phyloP scores from a whole-genome alignment of 2,888 invertebrate species.

The Acrobasis suavella region DNA sequence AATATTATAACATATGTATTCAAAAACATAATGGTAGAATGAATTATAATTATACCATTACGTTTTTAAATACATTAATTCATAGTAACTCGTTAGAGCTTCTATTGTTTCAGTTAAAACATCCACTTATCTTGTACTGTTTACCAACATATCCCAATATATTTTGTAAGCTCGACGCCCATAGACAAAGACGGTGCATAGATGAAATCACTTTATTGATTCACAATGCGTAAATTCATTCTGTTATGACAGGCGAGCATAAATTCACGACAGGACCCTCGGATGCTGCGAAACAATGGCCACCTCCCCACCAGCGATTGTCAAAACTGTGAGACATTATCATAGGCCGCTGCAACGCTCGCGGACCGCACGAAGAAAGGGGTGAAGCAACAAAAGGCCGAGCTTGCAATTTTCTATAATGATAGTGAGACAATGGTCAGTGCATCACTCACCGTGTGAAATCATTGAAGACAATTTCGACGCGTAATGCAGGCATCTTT shows the following conservation, averaged over 20 bases:
- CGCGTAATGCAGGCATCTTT: conserved; percentile 33
- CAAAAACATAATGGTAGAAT: conserved; percentile 38
- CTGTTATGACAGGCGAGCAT: conserved; percentile 81
- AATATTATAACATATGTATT: too few relatives aligned
- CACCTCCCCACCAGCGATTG: conserved; percentile 64
- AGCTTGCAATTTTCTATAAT: conserved; percentile 70
- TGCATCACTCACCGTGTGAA: conserved; percentile 71
- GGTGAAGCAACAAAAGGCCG: conserved; percentile 61
- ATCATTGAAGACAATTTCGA: conserved; percentile 49
- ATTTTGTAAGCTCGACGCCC: conserved; percentile 72
- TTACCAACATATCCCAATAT: conserved; percentile 68
- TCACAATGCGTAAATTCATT: conserved; percentile 81
- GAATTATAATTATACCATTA: too few relatives aligned
- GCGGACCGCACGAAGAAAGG: conserved; percentile 66
- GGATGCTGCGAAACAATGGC: conserved; percentile 78
- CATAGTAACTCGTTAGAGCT: too few relatives aligned
- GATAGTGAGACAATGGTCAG: conserved; percentile 74
- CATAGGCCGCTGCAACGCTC: conserved; percentile 57
- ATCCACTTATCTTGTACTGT: conserved; percentile 59
- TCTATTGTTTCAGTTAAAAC: conserved; percentile 62
- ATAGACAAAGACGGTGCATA: conserved; percentile 73
- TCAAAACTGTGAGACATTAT: conserved; percentile 72
- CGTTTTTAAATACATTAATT: too few relatives aligned
- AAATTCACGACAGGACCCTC: conserved; percentile 75
- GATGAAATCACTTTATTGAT: conserved; percentile 78